phyloP scores from a whole-genome alignment of 2,888 invertebrate genomes.

The Osedax fenrisi region DNA sequence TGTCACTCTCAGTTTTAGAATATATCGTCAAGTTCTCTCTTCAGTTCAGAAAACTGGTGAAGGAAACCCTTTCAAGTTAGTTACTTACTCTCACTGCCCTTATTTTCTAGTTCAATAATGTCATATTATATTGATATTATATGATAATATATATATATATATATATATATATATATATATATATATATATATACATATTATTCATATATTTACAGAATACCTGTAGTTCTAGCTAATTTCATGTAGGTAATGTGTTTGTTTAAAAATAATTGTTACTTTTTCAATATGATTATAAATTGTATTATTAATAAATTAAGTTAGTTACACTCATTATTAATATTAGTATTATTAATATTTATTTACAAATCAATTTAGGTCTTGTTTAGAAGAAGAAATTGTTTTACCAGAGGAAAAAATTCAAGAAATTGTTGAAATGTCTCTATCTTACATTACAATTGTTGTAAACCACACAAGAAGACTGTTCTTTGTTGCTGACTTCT shows the following conservation, averaged over 20 bases:
- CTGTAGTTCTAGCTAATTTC: too few species aligned
- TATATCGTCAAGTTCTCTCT: slow-evolving; percentile 86
- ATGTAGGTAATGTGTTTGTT: too few species aligned
- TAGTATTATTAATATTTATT: too few species aligned
- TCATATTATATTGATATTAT: neutral
- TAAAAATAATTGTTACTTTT: too few species aligned
- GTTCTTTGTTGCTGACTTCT: slow-evolving; percentile 88
- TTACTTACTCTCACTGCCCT: neutral
- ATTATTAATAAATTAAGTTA: too few species aligned
- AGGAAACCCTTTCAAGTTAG: slow-evolving; percentile 94
- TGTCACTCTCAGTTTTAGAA: slow-evolving; percentile 80
- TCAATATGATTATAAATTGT: too few species aligned
- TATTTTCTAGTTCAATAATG: neutral
- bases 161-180: neutral
- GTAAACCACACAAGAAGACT: slow-evolving; percentile 73
- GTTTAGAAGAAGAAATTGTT: slow-evolving; percentile 74
- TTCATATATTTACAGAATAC: too few species aligned
- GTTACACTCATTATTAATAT: too few species aligned
- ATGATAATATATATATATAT: neutral
- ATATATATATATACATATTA: too few species aligned
- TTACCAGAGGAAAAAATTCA: slow-evolving; percentile 82
- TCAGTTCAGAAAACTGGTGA: slow-evolving; percentile 86
- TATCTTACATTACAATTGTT: slow-evolving; percentile 63
- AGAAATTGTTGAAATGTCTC: slow-evolving; percentile 70
- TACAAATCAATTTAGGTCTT: slow-evolving; percentile 48